phyloP scores from a whole-genome alignment of 2,888 invertebrate genomes.

The Leucophenga maculata region DNA sequence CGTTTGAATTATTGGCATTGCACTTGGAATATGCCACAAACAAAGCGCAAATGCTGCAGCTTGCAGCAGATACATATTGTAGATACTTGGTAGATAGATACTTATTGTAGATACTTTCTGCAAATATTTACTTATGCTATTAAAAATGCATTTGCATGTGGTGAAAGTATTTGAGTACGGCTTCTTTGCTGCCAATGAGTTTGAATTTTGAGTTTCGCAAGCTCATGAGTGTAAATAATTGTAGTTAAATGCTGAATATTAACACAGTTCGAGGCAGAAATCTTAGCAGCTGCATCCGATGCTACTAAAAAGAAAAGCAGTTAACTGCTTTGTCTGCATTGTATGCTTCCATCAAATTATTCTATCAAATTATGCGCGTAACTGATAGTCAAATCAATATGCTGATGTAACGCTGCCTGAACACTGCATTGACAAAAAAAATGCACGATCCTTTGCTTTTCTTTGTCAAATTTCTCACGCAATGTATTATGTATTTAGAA shows the following conservation, averaged over 20 bases:
- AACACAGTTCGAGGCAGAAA: neutral
- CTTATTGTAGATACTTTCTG: neutral
- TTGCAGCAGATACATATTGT: neutral
- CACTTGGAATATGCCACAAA: neutral
- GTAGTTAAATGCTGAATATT: no score
- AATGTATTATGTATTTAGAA: neutral
- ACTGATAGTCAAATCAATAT: conserved; percentile 24
- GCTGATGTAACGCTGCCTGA: conserved; percentile 7
- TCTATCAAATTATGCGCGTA: neutral
- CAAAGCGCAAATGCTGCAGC: no score
- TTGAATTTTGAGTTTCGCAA: no score
- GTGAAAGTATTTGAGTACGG: neutral
- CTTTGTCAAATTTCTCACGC: conserved; percentile 18
- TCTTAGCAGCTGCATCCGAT: neutral
- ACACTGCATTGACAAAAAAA: neutral
- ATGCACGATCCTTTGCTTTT: neutral
- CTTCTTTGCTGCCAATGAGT: neutral
- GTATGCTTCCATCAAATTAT: neutral
- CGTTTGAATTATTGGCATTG: conserved; percentile 7
- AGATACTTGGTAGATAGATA: neutral
- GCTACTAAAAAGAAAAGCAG: no score
- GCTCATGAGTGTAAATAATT: neutral
- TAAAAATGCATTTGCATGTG: neutral
- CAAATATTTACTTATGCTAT: conserved; percentile 19
- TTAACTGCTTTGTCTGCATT: no score